A percentile compares a stretch with the other conserved stretches of the same genome.
phyloP scores from a whole-genome alignment of 2,113 vertebrate genomes.

The Macaca fascicularis region T2T-MFA8v1.1 NC_088389.1:64958001-64958500 shows the following conservation, averaged over 20 bases:
- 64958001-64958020: neutral
- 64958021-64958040: neutral
- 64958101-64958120: neutral
- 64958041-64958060: neutral
- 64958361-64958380: conserved; percentile 6
- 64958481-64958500: neutral
- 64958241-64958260: conserved; percentile 44
- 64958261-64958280: conserved; percentile 48
- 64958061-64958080: neutral
- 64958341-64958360: conserved; percentile 30
- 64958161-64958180: neutral
- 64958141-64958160: neutral
- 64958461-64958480: neutral
- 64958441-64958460: neutral
- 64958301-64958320: conserved; percentile 47
- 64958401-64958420: conserved; percentile 24
- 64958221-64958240: conserved; percentile 37
- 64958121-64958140: neutral
- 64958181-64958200: neutral
- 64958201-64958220: neutral
- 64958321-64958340: conserved; percentile 40
- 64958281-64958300: conserved; percentile 43
- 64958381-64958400: conserved; percentile 15
- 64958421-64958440: conserved; percentile 32
- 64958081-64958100: neutral